phyloP scores from a whole-genome alignment of 2,113 vertebrate species.

The Nyctibius bracteatus region DNA sequence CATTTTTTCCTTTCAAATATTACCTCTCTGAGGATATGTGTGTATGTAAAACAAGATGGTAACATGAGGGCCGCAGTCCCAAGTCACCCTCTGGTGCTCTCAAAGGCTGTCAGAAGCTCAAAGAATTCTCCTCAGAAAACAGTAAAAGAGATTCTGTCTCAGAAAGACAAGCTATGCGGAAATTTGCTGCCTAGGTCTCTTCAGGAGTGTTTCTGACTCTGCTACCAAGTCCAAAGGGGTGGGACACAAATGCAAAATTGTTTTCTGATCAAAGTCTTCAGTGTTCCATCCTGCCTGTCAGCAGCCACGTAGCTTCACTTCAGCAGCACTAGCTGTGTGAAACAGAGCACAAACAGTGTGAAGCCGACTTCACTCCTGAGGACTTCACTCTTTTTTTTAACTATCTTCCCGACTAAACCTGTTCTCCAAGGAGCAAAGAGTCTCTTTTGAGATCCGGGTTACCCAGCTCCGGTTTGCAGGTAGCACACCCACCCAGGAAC shows the following conservation, averaged over 20 bases:
- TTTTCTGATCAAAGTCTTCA: not conserved
- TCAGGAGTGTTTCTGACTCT: not conserved
- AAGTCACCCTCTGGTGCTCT: not conserved
- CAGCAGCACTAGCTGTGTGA: not conserved
- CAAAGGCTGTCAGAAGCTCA: not conserved
- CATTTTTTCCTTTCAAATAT: not conserved
- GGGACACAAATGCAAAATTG: not conserved
- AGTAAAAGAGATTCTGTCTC: not conserved
- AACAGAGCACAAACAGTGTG: accelerated
- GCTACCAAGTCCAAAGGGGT: not conserved
- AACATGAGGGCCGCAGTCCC: not conserved
- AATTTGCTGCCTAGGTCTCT: not conserved
- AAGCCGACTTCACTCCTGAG: not conserved
- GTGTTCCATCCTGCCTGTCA: not conserved
- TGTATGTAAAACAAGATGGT: not conserved
- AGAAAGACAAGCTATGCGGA: not conserved
- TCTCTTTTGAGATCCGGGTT: not conserved
- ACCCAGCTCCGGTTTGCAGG: not conserved
- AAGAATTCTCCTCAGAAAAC: not conserved
- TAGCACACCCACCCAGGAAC: not conserved
- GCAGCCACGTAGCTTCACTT: not conserved
- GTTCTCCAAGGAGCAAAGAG: not conserved
- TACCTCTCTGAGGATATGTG: not conserved
- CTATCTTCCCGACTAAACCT: not conserved
- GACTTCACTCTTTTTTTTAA: not conserved